Base-by-base conservation (phyloP, 2,797 vertebrate genomes). In the Crenuchus spilurus region DNA sequence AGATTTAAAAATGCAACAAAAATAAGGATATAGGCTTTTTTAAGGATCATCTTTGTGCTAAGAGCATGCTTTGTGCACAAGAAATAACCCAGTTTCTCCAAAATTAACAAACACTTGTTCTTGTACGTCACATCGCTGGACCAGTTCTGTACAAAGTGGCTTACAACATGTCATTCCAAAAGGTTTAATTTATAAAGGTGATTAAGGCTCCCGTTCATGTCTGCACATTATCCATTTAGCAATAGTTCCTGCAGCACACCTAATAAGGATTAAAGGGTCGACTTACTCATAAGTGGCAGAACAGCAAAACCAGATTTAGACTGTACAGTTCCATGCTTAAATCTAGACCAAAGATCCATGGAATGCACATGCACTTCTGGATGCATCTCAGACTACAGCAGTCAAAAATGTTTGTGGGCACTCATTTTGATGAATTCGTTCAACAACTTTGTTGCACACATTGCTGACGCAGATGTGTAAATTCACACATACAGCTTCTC, bases 291-390 rank as follows among this genome's bases (percentile, higher is more conserved):
- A 77, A 87, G 83, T 82, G 76, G 83, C 68, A 86, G 24, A 44
- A 87, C 80, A 57, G 75, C 63, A 68, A 84, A 87, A 86, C 83
- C 76, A 82, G 79, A 90, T 83, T 77, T 84, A 79, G 54, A 78
- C 76, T 77, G 76, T 74, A 85, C 5, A 83, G 84, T 70, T n/a
- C 75, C 55, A 74, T 77, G 76, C 41, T 75, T 87, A 84, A 74
- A 76, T 74, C 39, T 44, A 80, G 86, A 86, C 79, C 86, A 88
- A 84, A 78, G 73, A 9, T 82, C 65, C 66, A 76, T 80, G 58
- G 39, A 31, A 61, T 75, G 84, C 44, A 37, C 22, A 24, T 13
- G 13, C n/a, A n/a, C n/a, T n/a, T n/a, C n/a, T n/a, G n/a, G n/a
- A n/a, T n/a, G n/a, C n/a, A n/a, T n/a, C n/a, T n/a, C n/a, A n/a